Base-by-base conservation (phyloP, 2,113 vertebrate species). In the Hemibagrus wyckioides region DNA sequence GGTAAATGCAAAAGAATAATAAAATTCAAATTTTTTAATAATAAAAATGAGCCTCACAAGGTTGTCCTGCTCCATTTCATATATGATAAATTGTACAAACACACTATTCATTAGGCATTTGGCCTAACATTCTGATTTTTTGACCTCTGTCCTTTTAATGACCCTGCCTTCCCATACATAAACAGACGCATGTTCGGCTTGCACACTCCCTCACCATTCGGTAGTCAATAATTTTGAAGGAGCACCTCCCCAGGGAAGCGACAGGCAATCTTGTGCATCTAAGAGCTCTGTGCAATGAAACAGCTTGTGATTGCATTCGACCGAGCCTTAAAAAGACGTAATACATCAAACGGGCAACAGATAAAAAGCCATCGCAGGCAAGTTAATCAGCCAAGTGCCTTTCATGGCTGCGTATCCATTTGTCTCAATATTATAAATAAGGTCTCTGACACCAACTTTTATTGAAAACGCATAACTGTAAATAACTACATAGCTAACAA, bases 311-410 rank as follows among this genome's bases (percentile, higher is more conserved):
- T 95, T 95, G 94, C 93, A 90, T 95, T 95, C 92, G 92, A 95
- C 94, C 92, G 88, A 89, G 92, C 91, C 91, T 93, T 91, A 93
- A 93, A 94, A 95, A 94, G 93, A 94, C 92, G 92, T 93, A 92
- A 90, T 95, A 94, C 94, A 95, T 96, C 94, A 95, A 95, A 94
- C 92, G 89, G 92, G 41, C 92, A 94, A 87, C 91, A 94, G 94
- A 95, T 95, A 95, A 94, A 95, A 95, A 92, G 92, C 91, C 90
- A 88, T 93, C 92, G 90, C 54, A 86, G 85, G 92, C 92, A 90
- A 94, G 94, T 95, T 95, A 95, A 95, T 96, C 95, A 95, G 94
- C 91, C 90, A 91, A 94, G 94, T 93, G 94, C 93, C 93, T 95
- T 93, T 93, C 92, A 92, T 90, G 87, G 91, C 88, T 90, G 86